Evolutionary conservation across 1,140 invertebrate species (phyloP), one percentile per base, ranked within the genome.

Genomic region (Brachionus plicatilis): DNA sequence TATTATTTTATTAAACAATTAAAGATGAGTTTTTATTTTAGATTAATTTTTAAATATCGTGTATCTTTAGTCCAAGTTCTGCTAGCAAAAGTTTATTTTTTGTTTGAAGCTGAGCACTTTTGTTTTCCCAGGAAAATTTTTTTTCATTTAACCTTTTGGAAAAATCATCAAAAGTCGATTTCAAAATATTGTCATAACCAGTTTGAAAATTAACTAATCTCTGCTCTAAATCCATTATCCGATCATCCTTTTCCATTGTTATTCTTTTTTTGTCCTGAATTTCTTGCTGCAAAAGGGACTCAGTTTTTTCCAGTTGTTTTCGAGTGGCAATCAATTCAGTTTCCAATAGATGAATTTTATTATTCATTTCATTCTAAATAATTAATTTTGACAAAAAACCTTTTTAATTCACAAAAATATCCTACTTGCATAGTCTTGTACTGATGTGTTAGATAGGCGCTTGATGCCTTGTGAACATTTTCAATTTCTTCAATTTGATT

Each of bases 401-500:
- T 24, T n/a, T 27, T 37, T 11, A 1, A 1, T 24, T 29, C 24
- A 27, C 2, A 45, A 29, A 33, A 70, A 29, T 29, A 29, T 70
- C 0, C 2, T 43, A 76, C 72, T 29, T 82, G 79, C 79, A 82
- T 60, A 41, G 50, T 82, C 33, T 82, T 82, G 53, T 82, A 82
- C 27, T 82, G 79, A 82, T 82, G 79, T 0, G 79, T 82, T 5
- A 82, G n/a, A 82, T 82, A 82, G 29, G 79, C 79, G 24, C 53
- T 82, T 12, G 79, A 60, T 6, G 79, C 53, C 6, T 82, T 82
- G 33, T 82, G 79, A 9, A 68, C 65, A 68, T 68, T 82, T 68
- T 82, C 79, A 3, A 82, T 82, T 45, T 82, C 79, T 47, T 82
- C 79, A 12, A 82, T 82, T 47, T 82, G 53, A 27, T 60, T 82